phyloP scores from a whole-genome alignment of 2,797 vertebrate species.

The Triplophysa yarkandensis region DNA sequence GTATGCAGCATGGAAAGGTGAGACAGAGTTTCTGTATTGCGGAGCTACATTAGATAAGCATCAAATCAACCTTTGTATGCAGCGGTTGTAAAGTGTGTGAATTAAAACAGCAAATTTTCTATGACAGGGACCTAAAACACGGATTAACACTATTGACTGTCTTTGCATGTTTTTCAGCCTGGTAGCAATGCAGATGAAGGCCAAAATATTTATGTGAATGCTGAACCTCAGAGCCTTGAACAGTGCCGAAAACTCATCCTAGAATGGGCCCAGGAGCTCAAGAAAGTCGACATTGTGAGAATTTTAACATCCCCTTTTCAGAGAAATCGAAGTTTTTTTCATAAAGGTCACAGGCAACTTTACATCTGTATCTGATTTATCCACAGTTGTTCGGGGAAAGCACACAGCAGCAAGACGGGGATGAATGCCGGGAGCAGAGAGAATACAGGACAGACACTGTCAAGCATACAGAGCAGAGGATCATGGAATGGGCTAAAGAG shows the following conservation, averaged over 20 bases:
- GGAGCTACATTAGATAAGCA: not conserved
- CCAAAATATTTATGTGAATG: not conserved
- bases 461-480: slow-evolving; percentile 42
- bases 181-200: slow-evolving; percentile 1
- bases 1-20: not conserved
- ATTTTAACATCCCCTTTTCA: too few species aligned
- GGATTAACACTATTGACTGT: not conserved
- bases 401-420: slow-evolving; percentile 21
- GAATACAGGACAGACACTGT: slow-evolving; percentile 19
- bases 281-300: slow-evolving; percentile 44
- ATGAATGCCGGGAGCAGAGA: slow-evolving; percentile 17
- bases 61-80: not conserved
- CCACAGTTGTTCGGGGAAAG: slow-evolving; percentile 45
- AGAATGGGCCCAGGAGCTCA: slow-evolving; percentile 57
- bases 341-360: not conserved
- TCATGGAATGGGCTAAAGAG: slow-evolving; percentile 62
- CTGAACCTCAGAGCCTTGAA: slow-evolving; percentile 45
- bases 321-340: too few species aligned
- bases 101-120: not conserved
- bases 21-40: not conserved
- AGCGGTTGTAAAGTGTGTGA: not conserved
- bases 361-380: not conserved
- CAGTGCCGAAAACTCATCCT: slow-evolving; percentile 56
- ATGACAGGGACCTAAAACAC: not conserved
- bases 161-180: slow-evolving; percentile 35